Evolutionary conservation across 2,888 invertebrate genomes (phyloP).

Genomic region (Pseudanteris insignis): DNA sequence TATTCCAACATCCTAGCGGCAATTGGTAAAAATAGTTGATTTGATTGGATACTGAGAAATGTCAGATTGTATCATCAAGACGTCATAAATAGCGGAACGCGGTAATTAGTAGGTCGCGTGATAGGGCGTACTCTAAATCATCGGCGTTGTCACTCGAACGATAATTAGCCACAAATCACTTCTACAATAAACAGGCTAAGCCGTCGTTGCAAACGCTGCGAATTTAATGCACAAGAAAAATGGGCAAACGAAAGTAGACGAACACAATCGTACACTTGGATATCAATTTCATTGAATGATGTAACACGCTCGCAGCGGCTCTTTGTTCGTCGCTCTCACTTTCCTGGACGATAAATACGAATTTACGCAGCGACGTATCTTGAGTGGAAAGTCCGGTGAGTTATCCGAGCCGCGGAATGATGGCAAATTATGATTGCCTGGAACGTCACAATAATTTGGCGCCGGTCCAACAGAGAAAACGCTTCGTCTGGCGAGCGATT

Average conservation of each 20-base stretch:
- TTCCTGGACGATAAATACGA: conserved; percentile 7
- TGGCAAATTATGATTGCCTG: no score
- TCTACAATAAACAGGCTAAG: conserved; percentile 12
- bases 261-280: conserved; percentile 13
- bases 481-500: no score
- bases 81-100: conserved; percentile 18
- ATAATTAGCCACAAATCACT: conserved; percentile 23
- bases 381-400: no score
- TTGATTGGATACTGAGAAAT: conserved; percentile 9
- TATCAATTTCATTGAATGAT: background rate
- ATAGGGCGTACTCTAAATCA: conserved; percentile 26
- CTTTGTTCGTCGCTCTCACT: conserved; percentile 12
- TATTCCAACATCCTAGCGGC: no score
- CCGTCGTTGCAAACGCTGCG: conserved; percentile 3
- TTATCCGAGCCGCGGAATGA: no score
- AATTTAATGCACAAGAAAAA: conserved; percentile 3
- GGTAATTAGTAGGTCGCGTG: conserved; percentile 25
- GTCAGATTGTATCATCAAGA: conserved; percentile 2
- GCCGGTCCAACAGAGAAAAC: no score
- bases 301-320: background rate
- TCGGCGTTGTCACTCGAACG: conserved; percentile 29
- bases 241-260: conserved; percentile 9
- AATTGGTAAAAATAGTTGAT: no score
- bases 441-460: no score
- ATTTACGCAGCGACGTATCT: conserved; percentile 5